These are phyloP conservation scores for Labrus mixtus DNA, from an alignment of 2,113 vertebrate genomes.

Conservation along the genomic window DNA sequence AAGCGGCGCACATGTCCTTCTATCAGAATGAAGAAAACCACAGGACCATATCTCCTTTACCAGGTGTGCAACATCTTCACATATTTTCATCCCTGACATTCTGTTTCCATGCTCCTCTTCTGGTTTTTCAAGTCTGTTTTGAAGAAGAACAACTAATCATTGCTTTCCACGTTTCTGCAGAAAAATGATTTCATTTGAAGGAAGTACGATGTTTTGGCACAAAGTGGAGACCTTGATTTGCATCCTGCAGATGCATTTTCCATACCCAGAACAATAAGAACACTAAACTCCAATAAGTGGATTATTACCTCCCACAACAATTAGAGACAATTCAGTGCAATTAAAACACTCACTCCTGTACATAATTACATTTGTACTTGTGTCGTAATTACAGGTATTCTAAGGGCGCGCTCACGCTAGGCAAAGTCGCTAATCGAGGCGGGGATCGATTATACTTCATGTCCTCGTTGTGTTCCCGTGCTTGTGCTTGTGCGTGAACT, in stretches of 20 bases:
- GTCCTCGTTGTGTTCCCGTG: too few relatives aligned
- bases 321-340: background rate
- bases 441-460: too few relatives aligned
- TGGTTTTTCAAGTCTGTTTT: too few relatives aligned
- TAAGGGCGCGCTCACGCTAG: background rate
- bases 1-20: conserved; percentile 42
- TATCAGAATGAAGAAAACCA: conserved; percentile 1
- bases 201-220: too few relatives aligned
- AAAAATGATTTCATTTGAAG: too few relatives aligned
- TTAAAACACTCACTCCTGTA: background rate
- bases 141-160: background rate
- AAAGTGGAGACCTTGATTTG: too few relatives aligned
- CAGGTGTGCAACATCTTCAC: conserved; percentile 35
- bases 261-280: too few relatives aligned
- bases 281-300: background rate
- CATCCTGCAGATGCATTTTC: background rate
- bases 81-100: too few relatives aligned
- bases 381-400: background rate
- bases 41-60: conserved; percentile 13
- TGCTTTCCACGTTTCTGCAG: too few relatives aligned
- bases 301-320: background rate
- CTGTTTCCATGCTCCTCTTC: too few relatives aligned
- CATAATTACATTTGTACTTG: background rate
- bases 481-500: too few relatives aligned
- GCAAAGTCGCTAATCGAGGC: too few relatives aligned